Evolutionary conservation across 1,140 invertebrate genomes (phyloP).

Genomic region (Drosophila persimilis): DNA sequence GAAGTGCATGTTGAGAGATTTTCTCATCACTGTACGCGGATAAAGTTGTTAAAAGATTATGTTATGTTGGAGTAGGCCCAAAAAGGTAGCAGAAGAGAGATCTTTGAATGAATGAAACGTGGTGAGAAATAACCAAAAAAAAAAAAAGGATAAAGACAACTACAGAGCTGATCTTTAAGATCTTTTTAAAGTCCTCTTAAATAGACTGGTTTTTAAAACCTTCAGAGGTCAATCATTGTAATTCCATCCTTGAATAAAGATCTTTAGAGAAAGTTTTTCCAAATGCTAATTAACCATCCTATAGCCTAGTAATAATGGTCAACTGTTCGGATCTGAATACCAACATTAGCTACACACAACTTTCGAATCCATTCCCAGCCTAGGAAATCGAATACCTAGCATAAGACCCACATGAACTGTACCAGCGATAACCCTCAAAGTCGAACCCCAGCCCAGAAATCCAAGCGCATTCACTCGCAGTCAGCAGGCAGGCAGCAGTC

Average conservation of each 20-base stretch:
- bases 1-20: constrained; percentile 43
- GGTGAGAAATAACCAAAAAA: too few species aligned
- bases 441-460: constrained; percentile 33
- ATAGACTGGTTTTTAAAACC: too few species aligned
- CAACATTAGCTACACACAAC: background rate
- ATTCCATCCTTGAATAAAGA: too few species aligned
- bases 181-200: too few species aligned
- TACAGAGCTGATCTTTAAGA: too few species aligned
- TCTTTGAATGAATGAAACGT: too few species aligned
- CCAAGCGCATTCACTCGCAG: constrained; percentile 63
- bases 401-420: constrained; percentile 64
- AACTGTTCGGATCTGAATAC: background rate
- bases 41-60: background rate
- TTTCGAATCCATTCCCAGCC: constrained; percentile 35
- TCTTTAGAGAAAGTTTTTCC: too few species aligned
- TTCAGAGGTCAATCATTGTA: too few species aligned
- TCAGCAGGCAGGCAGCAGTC: constrained; percentile 10
- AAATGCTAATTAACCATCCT: too few species aligned
- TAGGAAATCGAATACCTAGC: constrained; percentile 29
- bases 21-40: constrained; percentile 18
- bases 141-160: too few species aligned
- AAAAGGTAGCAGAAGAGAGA: constrained; percentile 1
- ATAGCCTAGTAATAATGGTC: too few species aligned
- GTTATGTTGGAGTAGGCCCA: background rate
- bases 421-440: constrained; percentile 53